Percentiles rank a stretch among this genome's conserved stretches.
These are phyloP conservation scores for Nephrotoma flavescens DNA, from an alignment of 2,888 invertebrate genomes.

Conservation along the genomic window DNA sequence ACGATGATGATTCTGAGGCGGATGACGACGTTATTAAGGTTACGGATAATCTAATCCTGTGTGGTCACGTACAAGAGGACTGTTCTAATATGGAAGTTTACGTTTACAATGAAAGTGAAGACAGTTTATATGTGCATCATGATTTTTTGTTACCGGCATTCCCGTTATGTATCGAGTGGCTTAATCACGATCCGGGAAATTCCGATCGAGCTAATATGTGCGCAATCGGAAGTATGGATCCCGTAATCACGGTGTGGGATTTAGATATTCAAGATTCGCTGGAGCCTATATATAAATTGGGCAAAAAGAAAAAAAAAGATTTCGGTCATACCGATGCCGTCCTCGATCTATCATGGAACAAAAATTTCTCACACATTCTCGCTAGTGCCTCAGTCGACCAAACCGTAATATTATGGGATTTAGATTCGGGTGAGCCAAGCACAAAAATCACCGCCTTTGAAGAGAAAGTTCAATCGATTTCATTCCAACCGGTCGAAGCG, in stretches of 20 bases:
- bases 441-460: slow-evolving; percentile 57
- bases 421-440: slow-evolving; percentile 63
- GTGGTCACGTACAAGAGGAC: slow-evolving; percentile 77
- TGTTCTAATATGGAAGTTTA: slow-evolving; percentile 78
- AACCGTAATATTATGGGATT: slow-evolving; percentile 81
- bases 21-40: slow-evolving; percentile 83
- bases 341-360: slow-evolving; percentile 83
- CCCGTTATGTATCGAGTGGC: slow-evolving; percentile 86
- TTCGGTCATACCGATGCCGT: slow-evolving; percentile 83
- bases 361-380: slow-evolving; percentile 60
- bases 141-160: slow-evolving; percentile 80
- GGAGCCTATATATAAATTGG: slow-evolving; percentile 74
- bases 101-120: slow-evolving; percentile 84
- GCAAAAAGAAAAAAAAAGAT: slow-evolving; percentile 53
- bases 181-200: slow-evolving; percentile 66
- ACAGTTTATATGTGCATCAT: slow-evolving; percentile 86
- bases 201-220: slow-evolving; percentile 69
- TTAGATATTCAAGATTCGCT: slow-evolving; percentile 83
- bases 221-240: slow-evolving; percentile 86
- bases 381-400: slow-evolving; percentile 89
- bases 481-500: slow-evolving; percentile 72
- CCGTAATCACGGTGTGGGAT: slow-evolving; percentile 94
- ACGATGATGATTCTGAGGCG: slow-evolving; percentile 49
- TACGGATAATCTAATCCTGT: slow-evolving; percentile 75
- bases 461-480: slow-evolving; percentile 72